Conservation (phyloP, 2,113 vertebrate genomes). For the Pluvianellus socialis region DNA sequence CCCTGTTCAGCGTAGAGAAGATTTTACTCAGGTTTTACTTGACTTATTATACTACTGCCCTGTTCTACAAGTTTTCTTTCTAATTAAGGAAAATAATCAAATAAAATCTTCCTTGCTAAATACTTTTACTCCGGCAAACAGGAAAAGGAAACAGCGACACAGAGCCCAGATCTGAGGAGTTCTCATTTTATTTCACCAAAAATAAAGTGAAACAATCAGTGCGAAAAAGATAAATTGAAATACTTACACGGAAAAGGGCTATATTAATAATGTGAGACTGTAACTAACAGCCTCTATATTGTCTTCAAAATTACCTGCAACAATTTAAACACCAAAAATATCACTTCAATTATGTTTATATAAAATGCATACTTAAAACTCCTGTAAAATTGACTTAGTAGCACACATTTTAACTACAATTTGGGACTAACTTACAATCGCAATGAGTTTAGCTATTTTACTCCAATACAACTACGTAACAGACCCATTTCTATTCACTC, state of each 20-base stretch:
- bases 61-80: background rate
- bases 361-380: background rate
- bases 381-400: background rate
- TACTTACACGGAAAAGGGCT: accelerated
- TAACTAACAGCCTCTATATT: background rate
- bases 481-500: background rate
- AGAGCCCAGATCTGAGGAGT: background rate
- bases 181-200: background rate
- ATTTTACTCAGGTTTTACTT: background rate
- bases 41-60: background rate
- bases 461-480: background rate
- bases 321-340: background rate
- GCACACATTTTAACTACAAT: background rate
- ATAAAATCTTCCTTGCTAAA: background rate
- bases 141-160: background rate
- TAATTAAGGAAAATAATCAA: background rate
- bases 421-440: background rate
- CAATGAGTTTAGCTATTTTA: background rate
- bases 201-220: background rate
- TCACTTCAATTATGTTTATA: background rate
- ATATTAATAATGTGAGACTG: background rate
- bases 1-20: background rate
- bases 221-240: background rate
- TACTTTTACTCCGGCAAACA: background rate
- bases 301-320: background rate